Evolutionary conservation across 2,888 invertebrate genomes (phyloP), one percentile per base, ranked within the genome.

Genomic region (Philereme transversata): DNA sequence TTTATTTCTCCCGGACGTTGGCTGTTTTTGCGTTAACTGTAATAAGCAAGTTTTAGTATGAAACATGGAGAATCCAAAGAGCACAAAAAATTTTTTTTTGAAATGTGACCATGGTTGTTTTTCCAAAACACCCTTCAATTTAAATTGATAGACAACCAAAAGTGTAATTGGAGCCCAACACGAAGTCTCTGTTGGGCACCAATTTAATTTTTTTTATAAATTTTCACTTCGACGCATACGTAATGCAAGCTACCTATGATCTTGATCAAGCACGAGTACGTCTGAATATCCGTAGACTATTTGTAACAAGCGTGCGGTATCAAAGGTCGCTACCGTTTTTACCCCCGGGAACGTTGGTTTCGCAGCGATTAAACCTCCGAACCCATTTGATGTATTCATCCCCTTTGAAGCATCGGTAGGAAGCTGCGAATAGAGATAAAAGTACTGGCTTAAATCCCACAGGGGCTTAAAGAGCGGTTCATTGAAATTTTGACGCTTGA

Each of bases 311-410:
- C 76, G 73, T 74, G 73, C 73, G 70, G 70, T 73, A 75, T 77
- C 79, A 83, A 79, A 83, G 80, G 77, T 73, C 69, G 53, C 52
- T 60, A 55, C 62, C 56, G 55, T 63, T 60, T 65, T 64, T 60
- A 65, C 78, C 74, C 76, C 48, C 51, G 75, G 76, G 80, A 77
- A 62, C 71, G 71, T 77, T 70, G 83, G 81, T 82, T 82, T 79
- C 78, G 76, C 84, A 77, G 70, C 86, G 84, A 86, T 87, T 87
- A 87, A 83, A 81, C 80, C 79, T 71, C 74, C 72, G 72, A 78
- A 76, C 76, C 76, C 80, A 82, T 87, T 84, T 86, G 86, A 86
- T 86, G 84, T 87, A 84, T 87, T 86, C 84, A 86, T 81, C 79
- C 79, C 78, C 64, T 71, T 69, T 73, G 68, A 70, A 65, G 62